Base-by-base conservation (phyloP, 2,113 vertebrate species). In the Zosterops japonicus region DNA sequence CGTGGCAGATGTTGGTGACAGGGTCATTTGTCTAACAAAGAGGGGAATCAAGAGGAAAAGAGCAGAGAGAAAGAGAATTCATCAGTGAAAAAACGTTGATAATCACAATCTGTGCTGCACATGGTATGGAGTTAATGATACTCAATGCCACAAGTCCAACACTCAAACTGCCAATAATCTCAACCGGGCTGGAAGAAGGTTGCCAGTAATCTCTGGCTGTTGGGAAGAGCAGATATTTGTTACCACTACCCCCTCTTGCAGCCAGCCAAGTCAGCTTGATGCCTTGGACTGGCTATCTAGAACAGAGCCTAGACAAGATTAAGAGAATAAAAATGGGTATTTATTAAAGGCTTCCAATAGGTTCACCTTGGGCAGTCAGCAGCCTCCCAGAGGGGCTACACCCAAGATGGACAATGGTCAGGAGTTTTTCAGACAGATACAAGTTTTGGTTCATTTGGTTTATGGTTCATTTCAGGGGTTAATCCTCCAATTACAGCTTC, bases 1-100 rank as follows among this genome's bases (percentile, higher is more conserved):
- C 99, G 0, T 99, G 99, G 97, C 99, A 99, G 94, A 99, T 99
- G 92, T 99, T 99, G 92, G 99, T 99, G 94, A 99, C 99, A 1
- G 99, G 99, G 97, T 99, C 99, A 2, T 99, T 99, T 14, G 98
- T 99, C 99, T 99, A 75, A 31, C 39, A 18, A 83, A 83, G 31
- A 89, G 31, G 0, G 1, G 53, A 15, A 31, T 24, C 27, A 33
- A 49, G n/a, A 41, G 12, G 19, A 83, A 89, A 91, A 53, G 28
- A 81, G 23, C 46, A 70, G 56, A 80, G 44, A 25, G 53, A 76
- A 53, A 93, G 10, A 36, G 41, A 77, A 77, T n/a, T 61, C 41
- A 29, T 67, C 72, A 80, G 1, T 20, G 31, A 23, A 74, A 89
- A 84, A 29, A 4, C 56, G 52, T 29, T 42, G n/a, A 68, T 44